phyloP scores from a whole-genome alignment of 2,888 invertebrate genomes.

The Tryphoninae sp. region DNA sequence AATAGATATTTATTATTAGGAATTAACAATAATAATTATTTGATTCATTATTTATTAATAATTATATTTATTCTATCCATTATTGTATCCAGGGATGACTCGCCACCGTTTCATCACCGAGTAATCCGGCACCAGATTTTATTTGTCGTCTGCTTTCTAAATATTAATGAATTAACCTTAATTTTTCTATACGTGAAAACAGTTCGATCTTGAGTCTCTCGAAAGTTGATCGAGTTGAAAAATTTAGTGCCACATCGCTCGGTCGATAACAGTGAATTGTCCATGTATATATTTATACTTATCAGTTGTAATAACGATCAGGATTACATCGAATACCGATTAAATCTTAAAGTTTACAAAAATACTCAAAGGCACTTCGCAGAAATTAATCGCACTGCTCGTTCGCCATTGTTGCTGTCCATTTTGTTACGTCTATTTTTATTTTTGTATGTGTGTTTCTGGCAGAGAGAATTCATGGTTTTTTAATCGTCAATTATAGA shows the following conservation, averaged over 20 bases:
- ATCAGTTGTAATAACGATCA: constrained; percentile 56
- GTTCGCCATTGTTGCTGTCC: constrained; percentile 33
- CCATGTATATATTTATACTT: constrained; percentile 55
- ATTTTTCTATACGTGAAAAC: too few relatives aligned
- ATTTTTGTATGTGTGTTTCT: not conserved
- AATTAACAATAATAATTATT: constrained; percentile 12
- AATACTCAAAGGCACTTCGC: constrained; percentile 76
- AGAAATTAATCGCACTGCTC: constrained; percentile 66
- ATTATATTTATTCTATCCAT: not conserved
- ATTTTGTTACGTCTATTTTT: constrained; percentile 22
- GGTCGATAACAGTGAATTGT: not conserved
- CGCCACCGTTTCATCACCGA: too few relatives aligned
- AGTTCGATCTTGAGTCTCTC: too few relatives aligned
- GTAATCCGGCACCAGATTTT: too few relatives aligned
- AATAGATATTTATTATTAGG: constrained; percentile 19
- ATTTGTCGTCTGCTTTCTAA: too few relatives aligned
- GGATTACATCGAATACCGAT: constrained; percentile 67
- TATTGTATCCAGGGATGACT: not conserved
- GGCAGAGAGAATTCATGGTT: not conserved
- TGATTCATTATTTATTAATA: constrained; percentile 28
- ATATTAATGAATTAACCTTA: too few relatives aligned
- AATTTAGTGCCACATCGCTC: too few relatives aligned
- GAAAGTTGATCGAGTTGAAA: too few relatives aligned
- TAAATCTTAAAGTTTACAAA: constrained; percentile 72
- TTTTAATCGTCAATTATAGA: constrained; percentile 17